phyloP scores from a whole-genome alignment of 2,113 vertebrate species.

The Mus musculus region DNA sequence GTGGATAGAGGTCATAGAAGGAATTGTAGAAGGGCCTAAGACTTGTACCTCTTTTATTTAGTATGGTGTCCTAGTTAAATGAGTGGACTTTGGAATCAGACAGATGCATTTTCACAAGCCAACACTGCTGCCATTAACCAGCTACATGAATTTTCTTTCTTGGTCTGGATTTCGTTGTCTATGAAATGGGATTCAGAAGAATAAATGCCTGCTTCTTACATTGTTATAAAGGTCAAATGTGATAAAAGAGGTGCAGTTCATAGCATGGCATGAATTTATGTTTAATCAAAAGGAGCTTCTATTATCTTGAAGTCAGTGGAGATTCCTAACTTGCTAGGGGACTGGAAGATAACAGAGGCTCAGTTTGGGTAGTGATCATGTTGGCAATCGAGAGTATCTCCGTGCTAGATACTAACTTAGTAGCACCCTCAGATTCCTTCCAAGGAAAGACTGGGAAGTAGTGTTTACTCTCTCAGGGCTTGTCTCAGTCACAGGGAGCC shows the following conservation, averaged over 20 bases:
- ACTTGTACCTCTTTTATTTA: background rate
- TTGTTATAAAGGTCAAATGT: slow-evolving; percentile 18
- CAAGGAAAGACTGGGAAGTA: background rate
- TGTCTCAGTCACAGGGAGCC: slow-evolving; percentile 9
- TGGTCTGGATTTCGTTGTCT: slow-evolving; percentile 4
- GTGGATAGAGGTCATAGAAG: slow-evolving; percentile 7
- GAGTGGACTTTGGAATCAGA: slow-evolving; percentile 9
- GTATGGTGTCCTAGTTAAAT: background rate
- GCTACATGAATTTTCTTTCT: background rate
- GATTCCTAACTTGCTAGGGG: slow-evolving; percentile 68
- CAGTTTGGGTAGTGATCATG: background rate
- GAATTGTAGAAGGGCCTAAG: background rate
- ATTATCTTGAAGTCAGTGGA: slow-evolving; percentile 22
- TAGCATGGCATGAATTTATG: background rate
- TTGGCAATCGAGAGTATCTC: background rate
- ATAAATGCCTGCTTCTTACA: slow-evolving; percentile 2
- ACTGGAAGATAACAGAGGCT: background rate
- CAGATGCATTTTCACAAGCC: background rate
- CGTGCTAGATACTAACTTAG: background rate
- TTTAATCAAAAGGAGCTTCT: slow-evolving; percentile 46
- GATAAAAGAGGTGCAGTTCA: background rate
- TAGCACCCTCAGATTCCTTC: background rate
- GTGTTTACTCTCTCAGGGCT: background rate
- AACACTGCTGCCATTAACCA: background rate
- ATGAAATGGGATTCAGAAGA: slow-evolving; percentile 25